Evolutionary conservation across 2,888 invertebrate species (phyloP).

Genomic region (Lymantria dispar): DNA sequence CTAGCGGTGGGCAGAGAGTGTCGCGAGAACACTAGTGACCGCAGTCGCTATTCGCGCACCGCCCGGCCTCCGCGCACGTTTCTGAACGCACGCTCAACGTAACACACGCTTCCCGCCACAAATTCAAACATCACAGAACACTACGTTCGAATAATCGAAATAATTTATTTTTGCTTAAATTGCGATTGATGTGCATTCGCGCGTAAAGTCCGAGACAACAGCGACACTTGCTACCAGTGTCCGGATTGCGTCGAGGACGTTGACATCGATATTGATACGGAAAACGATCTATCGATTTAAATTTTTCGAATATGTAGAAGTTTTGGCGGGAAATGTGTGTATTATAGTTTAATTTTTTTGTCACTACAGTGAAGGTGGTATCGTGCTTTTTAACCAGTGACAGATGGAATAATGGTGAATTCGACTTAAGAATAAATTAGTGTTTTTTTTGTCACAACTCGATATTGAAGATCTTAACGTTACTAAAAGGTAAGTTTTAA

Average conservation of each 20-base stretch:
- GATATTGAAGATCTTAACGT: slow-evolving; percentile 48
- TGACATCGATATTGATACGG: slow-evolving; percentile 62
- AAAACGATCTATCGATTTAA: slow-evolving; percentile 51
- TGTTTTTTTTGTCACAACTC: slow-evolving; percentile 52
- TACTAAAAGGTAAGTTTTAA: slow-evolving; percentile 62
- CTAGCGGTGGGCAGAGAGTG: slow-evolving; percentile 62
- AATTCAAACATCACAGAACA: slow-evolving; percentile 58
- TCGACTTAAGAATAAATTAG: slow-evolving; percentile 64
- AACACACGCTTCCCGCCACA: slow-evolving; percentile 74
- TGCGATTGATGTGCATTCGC: slow-evolving; percentile 66
- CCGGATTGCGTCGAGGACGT: slow-evolving; percentile 71
- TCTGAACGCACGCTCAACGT: slow-evolving; percentile 66
- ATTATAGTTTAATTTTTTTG: slow-evolving; percentile 44
- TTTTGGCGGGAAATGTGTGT: slow-evolving; percentile 69
- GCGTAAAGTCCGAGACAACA: slow-evolving; percentile 63
- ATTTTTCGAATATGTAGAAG: slow-evolving; percentile 58
- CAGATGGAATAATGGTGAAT: slow-evolving; percentile 73
- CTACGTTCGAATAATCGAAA: slow-evolving; percentile 50
- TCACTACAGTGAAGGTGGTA: slow-evolving; percentile 63
- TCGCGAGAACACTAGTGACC: slow-evolving; percentile 56
- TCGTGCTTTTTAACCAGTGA: slow-evolving; percentile 65
- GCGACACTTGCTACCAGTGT: slow-evolving; percentile 64
- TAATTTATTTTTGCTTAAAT: slow-evolving; percentile 51
- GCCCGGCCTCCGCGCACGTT: slow-evolving; percentile 66
- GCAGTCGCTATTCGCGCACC: slow-evolving; percentile 74